A percentile compares a stretch with the other conserved stretches of the same genome.
Evolutionary conservation across 2,113 vertebrate genomes (phyloP).

Genomic region (Haliaeetus leucogaster): DNA sequence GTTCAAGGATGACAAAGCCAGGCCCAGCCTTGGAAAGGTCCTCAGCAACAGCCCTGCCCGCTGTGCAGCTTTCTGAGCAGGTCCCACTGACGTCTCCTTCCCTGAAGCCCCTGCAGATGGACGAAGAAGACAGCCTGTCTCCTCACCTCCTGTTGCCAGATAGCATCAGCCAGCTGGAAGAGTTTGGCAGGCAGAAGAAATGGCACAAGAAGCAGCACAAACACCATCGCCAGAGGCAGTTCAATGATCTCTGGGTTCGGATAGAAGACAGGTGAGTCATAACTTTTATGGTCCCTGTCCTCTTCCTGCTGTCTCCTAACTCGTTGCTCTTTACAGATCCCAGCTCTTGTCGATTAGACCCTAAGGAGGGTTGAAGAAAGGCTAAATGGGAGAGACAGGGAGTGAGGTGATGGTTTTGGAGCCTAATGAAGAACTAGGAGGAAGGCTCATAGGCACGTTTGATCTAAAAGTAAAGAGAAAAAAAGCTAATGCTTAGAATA

Average conservation of each 20-base stretch:
- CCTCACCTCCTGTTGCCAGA: slow-evolving; percentile 91
- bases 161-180: slow-evolving; percentile 96
- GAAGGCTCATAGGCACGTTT: not conserved
- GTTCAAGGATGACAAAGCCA: slow-evolving; percentile 16
- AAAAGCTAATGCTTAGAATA: not conserved
- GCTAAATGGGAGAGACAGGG: not conserved
- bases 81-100: slow-evolving; percentile 38
- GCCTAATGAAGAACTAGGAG: not conserved
- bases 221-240: slow-evolving; percentile 85
- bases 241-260: slow-evolving; percentile 98
- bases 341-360: not conserved
- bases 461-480: not conserved
- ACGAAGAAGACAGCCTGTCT: slow-evolving; percentile 83
- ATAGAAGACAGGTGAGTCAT: slow-evolving; percentile 89
- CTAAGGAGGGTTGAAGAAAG: not conserved
- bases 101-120: slow-evolving; percentile 49
- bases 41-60: slow-evolving; percentile 24
- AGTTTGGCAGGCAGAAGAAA: slow-evolving; percentile 92
- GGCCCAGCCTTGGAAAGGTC: not conserved
- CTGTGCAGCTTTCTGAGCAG: slow-evolving; percentile 54
- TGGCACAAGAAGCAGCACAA: slow-evolving; percentile 86
- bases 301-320: not conserved
- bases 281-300: not conserved
- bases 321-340: not conserved
- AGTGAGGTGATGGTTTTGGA: not conserved